Evolutionary conservation across 2,888 invertebrate species (phyloP).

Genomic region (Chydorus sphaericus): DNA sequence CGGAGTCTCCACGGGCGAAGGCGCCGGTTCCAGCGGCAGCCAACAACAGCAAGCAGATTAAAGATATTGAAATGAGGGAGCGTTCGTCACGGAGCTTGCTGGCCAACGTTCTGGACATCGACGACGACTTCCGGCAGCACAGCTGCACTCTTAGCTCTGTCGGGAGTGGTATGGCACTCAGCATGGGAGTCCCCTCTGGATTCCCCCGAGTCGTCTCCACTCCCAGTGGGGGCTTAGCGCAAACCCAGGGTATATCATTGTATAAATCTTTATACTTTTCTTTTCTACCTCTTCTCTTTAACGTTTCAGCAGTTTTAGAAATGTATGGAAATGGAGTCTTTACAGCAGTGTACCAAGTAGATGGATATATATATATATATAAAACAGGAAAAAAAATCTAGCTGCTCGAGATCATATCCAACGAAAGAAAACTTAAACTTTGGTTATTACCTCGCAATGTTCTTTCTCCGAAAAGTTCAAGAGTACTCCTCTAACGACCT

Average conservation of each 20-base stretch:
- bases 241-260: background rate
- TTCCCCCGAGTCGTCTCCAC: constrained; percentile 5
- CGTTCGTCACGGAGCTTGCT: constrained; percentile 86
- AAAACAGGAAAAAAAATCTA: too few relatives aligned
- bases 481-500: too few relatives aligned
- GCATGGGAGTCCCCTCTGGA: constrained; percentile 1
- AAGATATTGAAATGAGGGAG: constrained; percentile 75
- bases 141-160: constrained; percentile 28
- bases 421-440: too few relatives aligned
- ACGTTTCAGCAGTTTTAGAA: background rate
- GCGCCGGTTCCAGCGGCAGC: constrained; percentile 31
- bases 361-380: too few relatives aligned
- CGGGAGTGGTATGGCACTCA: constrained; percentile 8
- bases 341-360: background rate
- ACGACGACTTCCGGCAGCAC: constrained; percentile 82
- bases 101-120: constrained; percentile 92
- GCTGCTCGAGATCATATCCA: too few relatives aligned
- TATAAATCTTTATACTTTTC: background rate
- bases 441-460: too few relatives aligned
- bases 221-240: background rate
- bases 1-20: constrained; percentile 23
- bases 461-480: too few relatives aligned
- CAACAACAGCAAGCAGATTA: constrained; percentile 58
- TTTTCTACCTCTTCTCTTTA: background rate
- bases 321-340: background rate